Evolutionary conservation across 2,113 vertebrate genomes (phyloP).

Genomic region (Argyrosomus japonicus): DNA sequence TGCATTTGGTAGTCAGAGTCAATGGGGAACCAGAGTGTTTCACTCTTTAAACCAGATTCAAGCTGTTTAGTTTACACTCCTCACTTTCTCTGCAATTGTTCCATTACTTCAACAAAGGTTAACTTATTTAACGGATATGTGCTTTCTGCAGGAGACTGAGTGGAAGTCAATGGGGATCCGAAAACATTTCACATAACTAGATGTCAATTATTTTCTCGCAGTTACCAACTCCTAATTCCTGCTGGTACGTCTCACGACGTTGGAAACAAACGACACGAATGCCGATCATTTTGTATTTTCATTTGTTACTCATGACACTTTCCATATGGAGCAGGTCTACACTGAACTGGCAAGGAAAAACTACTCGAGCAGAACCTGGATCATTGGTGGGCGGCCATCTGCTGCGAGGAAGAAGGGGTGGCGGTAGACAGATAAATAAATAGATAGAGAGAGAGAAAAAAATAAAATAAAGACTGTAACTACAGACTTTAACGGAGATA

Average conservation of each 20-base stretch:
- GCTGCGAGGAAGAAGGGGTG: too few relatives aligned
- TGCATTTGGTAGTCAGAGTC: slow-evolving; percentile 53
- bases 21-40: slow-evolving; percentile 45
- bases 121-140: slow-evolving; percentile 18
- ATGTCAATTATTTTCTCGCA: slow-evolving; percentile 53
- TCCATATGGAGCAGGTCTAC: too few relatives aligned
- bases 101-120: slow-evolving; percentile 38
- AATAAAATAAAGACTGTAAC: too few relatives aligned
- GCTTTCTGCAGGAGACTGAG: slow-evolving; percentile 25
- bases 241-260: slow-evolving; percentile 20
- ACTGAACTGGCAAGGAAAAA: too few relatives aligned
- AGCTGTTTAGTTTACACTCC: slow-evolving; percentile 40
- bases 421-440: too few relatives aligned
- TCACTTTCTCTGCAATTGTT: slow-evolving; percentile 27
- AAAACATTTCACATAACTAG: slow-evolving; percentile 35
- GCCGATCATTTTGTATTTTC: too few relatives aligned
- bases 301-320: too few relatives aligned
- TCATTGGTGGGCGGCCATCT: too few relatives aligned
- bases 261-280: background rate
- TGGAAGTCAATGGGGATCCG: slow-evolving; percentile 23
- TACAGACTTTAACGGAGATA: too few relatives aligned
- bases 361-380: too few relatives aligned
- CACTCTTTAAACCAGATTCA: slow-evolving; percentile 40
- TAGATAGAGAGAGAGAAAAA: too few relatives aligned
- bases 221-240: slow-evolving; percentile 8